phyloP scores from a whole-genome alignment of 2,888 invertebrate genomes.

The Thera britannica region DNA sequence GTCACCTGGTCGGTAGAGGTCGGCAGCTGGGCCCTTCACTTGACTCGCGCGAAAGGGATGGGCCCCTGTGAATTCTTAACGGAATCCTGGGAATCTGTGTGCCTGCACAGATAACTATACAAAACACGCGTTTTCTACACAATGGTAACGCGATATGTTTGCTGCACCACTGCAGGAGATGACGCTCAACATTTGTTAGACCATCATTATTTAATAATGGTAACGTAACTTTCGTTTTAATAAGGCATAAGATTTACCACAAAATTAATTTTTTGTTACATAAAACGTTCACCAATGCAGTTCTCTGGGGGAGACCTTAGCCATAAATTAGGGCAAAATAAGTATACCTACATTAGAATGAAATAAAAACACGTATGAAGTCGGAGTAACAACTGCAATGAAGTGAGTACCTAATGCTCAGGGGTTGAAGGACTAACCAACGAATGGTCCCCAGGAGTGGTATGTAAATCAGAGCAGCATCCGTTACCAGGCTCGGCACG shows the following conservation, averaged over 20 bases:
- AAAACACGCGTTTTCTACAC: conserved; percentile 44
- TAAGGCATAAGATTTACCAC: background rate
- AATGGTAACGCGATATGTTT: conserved; percentile 70
- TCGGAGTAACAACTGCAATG: background rate
- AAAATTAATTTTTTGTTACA: background rate
- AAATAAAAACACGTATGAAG: background rate
- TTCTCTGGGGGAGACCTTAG: no score
- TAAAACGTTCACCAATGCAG: background rate
- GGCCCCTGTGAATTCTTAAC: conserved; percentile 75
- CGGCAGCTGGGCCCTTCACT: conserved; percentile 79
- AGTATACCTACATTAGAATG: no score
- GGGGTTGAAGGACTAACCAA: conserved; percentile 3
- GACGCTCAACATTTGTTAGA: conserved; percentile 21
- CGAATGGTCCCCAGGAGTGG: conserved; percentile 25
- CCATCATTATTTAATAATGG: background rate
- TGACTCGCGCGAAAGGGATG: conserved; percentile 82
- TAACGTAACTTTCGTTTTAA: conserved; percentile 1
- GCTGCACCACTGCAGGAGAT: conserved; percentile 29
- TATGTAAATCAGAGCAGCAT: conserved; percentile 58
- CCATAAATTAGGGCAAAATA: no score
- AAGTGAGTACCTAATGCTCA: background rate
- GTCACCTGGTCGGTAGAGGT: conserved; percentile 75
- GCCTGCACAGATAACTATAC: conserved; percentile 59
- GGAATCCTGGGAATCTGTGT: conserved; percentile 72
- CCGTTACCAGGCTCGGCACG: conserved; percentile 46